Conservation (phyloP, 2,113 vertebrate genomes). For the Anguilla japonica region DNA sequence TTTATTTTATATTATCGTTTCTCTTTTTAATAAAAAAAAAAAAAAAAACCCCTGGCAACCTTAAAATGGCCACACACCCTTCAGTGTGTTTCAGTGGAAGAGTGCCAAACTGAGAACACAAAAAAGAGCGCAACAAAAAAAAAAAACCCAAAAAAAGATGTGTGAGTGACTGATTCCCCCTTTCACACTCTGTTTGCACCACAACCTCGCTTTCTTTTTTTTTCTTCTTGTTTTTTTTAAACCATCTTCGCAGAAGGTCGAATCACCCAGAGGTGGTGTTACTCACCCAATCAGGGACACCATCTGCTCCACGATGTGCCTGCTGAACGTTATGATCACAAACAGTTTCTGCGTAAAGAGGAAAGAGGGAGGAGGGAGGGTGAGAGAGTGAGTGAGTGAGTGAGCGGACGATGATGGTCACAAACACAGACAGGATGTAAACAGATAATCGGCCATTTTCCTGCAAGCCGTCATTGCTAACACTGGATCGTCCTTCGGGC, state of each 20-base stretch:
- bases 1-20: not conserved
- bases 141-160: not conserved
- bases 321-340: conserved; percentile 90
- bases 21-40: no score
- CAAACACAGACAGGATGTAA: not conserved
- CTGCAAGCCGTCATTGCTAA: not conserved
- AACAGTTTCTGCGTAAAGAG: conserved; percentile 86
- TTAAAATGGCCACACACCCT: not conserved
- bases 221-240: not conserved
- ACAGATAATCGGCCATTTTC: not conserved
- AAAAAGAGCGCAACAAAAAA: not conserved
- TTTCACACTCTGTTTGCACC: not conserved
- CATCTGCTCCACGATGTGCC: conserved; percentile 92
- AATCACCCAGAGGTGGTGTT: conserved; percentile 54
- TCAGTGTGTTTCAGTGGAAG: not conserved
- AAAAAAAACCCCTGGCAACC: not conserved
- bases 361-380: conserved; percentile 32
- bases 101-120: not conserved
- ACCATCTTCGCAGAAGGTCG: conserved; percentile 5
- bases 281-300: conserved; percentile 92
- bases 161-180: not conserved
- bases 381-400: not conserved
- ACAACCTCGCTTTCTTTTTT: not conserved
- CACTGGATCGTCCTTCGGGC: not conserved
- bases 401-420: conserved; percentile 15